Conservation (phyloP, 2,113 vertebrate genomes). For the Hipposideros armiger region DNA sequence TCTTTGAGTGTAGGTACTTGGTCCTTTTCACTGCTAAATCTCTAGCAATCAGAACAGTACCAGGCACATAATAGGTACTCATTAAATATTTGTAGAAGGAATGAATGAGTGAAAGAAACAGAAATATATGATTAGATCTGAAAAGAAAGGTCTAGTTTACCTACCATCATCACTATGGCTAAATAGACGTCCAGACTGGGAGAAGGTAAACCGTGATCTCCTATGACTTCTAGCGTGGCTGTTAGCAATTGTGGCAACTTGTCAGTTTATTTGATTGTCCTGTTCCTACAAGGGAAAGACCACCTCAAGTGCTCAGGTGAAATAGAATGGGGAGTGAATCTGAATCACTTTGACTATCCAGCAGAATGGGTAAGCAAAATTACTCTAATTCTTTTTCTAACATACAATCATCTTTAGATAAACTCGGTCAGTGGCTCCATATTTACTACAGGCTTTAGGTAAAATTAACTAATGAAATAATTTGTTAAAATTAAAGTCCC, state of each 20-base stretch:
- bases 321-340: background rate
- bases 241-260: background rate
- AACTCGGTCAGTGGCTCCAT: background rate
- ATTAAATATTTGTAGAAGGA: background rate
- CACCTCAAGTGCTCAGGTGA: background rate
- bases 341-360: background rate
- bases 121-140: background rate
- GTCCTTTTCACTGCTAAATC: background rate
- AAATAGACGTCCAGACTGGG: background rate
- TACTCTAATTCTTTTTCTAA: constrained; percentile 42
- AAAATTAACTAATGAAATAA: background rate
- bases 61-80: background rate
- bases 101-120: background rate
- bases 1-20: background rate
- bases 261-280: background rate
- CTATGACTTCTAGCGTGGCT: background rate
- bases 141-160: background rate
- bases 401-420: background rate
- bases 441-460: background rate
- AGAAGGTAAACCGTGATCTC: background rate
- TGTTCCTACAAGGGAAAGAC: background rate
- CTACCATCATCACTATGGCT: background rate
- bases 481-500: background rate
- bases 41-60: background rate
- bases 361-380: background rate